These are phyloP conservation scores for Rhynchonycteris naso DNA, from an alignment of 2,797 vertebrate genomes.

Conservation along the genomic window DNA sequence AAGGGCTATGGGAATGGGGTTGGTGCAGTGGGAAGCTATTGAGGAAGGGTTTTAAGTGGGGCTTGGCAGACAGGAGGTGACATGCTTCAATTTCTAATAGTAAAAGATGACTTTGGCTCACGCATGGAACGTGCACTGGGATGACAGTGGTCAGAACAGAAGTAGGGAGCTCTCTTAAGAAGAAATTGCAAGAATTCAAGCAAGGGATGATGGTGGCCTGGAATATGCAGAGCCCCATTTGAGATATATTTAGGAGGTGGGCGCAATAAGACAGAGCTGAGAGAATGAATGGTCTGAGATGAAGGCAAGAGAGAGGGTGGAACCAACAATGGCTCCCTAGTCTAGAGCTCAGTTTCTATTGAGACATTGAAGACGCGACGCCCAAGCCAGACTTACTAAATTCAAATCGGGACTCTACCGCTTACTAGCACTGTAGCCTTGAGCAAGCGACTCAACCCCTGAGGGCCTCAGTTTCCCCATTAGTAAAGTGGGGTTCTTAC, in stretches of 20 bases:
- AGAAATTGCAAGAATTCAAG: background rate
- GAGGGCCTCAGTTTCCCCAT: conserved; percentile 15
- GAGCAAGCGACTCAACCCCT: background rate
- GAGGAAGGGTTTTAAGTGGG: background rate
- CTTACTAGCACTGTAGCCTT: background rate
- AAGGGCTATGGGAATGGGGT: background rate
- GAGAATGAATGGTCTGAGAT: background rate
- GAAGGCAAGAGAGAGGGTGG: background rate
- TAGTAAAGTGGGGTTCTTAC: background rate
- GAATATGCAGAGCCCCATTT: fast-evolving
- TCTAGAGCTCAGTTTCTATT: background rate
- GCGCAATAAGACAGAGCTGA: background rate
- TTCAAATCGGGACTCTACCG: background rate
- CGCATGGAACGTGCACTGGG: background rate
- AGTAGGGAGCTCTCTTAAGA: background rate
- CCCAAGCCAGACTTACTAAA: background rate
- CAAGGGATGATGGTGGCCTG: background rate
- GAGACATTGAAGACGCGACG: background rate
- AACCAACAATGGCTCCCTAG: background rate
- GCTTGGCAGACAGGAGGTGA: no score
- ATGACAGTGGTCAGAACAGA: background rate
- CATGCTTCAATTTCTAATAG: background rate
- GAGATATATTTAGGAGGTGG: background rate
- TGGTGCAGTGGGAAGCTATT: background rate
- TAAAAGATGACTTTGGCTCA: background rate